Conservation (phyloP, 2,113 vertebrate genomes). For the Pandion haliaetus region DNA sequence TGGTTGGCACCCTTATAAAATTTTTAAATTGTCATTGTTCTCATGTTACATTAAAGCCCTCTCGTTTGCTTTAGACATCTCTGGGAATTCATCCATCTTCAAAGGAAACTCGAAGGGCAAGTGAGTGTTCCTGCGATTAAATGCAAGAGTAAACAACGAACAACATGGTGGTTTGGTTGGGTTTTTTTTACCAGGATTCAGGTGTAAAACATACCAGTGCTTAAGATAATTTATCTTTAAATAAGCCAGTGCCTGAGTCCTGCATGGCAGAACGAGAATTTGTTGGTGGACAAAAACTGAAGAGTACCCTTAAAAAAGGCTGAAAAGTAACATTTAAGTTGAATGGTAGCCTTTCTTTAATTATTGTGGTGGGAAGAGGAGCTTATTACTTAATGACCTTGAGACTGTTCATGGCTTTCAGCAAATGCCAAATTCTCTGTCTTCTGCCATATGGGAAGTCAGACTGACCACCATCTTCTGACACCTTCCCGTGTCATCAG, state of each 20-base stretch:
- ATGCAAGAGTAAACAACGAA: background rate
- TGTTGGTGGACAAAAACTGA: background rate
- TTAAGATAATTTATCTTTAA: background rate
- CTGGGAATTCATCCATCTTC: constrained; percentile 4
- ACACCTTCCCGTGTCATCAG: background rate
- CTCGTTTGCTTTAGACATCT: background rate
- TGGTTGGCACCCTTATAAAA: constrained; percentile 20
- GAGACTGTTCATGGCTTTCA: background rate
- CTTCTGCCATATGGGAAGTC: background rate
- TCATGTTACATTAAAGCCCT: background rate
- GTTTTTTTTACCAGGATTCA: background rate
- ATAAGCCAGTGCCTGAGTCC: background rate
- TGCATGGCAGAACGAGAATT: background rate
- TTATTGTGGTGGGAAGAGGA: background rate
- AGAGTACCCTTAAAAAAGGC: background rate
- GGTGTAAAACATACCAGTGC: background rate
- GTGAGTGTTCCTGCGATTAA: background rate
- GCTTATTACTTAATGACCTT: background rate
- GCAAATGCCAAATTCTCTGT: background rate
- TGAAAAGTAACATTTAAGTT: background rate
- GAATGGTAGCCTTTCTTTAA: background rate
- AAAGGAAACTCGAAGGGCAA: constrained; percentile 8
- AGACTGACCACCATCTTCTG: background rate
- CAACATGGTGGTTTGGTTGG: background rate
- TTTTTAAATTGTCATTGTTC: constrained; percentile 19